phyloP scores from a whole-genome alignment of 2,113 vertebrate species.

The Silurus meridionalis region DNA sequence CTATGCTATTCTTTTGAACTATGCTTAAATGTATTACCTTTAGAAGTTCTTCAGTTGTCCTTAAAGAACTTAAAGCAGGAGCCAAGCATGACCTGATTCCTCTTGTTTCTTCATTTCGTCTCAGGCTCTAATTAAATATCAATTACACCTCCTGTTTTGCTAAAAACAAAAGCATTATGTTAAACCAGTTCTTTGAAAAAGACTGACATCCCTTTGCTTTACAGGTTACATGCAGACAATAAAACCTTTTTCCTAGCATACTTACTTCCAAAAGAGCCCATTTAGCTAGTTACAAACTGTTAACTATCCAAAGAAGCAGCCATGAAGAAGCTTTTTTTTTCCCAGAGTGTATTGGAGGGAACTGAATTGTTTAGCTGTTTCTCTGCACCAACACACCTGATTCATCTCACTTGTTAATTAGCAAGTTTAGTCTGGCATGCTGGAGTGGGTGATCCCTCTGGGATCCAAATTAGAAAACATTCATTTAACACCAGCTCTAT shows the following conservation, averaged over 20 bases:
- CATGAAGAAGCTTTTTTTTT: background rate
- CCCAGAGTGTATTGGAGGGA: background rate
- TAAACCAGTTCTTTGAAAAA: background rate
- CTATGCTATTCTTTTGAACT: background rate
- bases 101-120: background rate
- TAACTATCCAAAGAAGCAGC: background rate
- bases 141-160: background rate
- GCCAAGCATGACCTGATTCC: background rate
- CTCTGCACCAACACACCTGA: background rate
- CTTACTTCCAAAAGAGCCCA: background rate
- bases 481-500: conserved; percentile 20
- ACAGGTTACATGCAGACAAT: background rate
- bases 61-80: background rate
- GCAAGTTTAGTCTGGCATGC: conserved; percentile 9
- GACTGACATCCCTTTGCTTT: background rate
- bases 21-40: background rate
- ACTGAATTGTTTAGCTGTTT: background rate
- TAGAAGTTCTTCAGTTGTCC: background rate
- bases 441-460: background rate
- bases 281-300: background rate
- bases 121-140: background rate
- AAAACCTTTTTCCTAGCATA: background rate
- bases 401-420: conserved; percentile 31
- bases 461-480: conserved; percentile 7
- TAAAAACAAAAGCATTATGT: background rate